These are phyloP conservation scores for Nymphalis c-album DNA, from an alignment of 2,888 invertebrate genomes.

Conservation along the genomic window DNA sequence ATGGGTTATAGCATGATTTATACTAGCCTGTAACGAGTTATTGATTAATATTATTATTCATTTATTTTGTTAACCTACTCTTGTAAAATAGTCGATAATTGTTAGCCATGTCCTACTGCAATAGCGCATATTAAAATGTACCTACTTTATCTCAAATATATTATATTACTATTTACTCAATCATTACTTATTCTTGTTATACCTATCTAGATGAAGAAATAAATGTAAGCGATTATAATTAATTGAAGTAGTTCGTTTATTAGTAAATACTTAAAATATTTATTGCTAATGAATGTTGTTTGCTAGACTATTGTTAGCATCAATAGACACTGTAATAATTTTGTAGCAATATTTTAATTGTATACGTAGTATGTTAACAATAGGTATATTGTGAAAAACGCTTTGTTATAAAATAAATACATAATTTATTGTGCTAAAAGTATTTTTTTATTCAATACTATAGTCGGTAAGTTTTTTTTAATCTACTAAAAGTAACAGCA, in stretches of 20 bases:
- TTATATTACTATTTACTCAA: neutral
- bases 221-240: neutral
- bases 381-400: constrained; percentile 46
- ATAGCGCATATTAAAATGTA: constrained; percentile 1
- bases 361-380: constrained; percentile 13
- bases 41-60: neutral
- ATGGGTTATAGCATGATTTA: constrained; percentile 11
- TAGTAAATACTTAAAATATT: constrained; percentile 29
- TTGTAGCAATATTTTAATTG: constrained; percentile 12
- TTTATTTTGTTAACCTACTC: neutral
- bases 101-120: neutral
- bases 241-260: neutral
- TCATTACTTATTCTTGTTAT: constrained; percentile 2
- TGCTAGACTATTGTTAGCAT: constrained; percentile 21
- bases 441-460: constrained; percentile 41
- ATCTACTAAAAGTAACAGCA: too few relatives aligned
- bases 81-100: neutral
- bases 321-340: constrained; percentile 13
- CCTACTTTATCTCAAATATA: constrained; percentile 2
- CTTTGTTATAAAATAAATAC: constrained; percentile 72
- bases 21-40: constrained; percentile 6
- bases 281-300: constrained; percentile 34
- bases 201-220: neutral
- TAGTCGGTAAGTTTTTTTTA: neutral
- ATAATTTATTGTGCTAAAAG: constrained; percentile 69